phyloP scores from a whole-genome alignment of 2,888 invertebrate genomes.

The Elmis aenea region DNA sequence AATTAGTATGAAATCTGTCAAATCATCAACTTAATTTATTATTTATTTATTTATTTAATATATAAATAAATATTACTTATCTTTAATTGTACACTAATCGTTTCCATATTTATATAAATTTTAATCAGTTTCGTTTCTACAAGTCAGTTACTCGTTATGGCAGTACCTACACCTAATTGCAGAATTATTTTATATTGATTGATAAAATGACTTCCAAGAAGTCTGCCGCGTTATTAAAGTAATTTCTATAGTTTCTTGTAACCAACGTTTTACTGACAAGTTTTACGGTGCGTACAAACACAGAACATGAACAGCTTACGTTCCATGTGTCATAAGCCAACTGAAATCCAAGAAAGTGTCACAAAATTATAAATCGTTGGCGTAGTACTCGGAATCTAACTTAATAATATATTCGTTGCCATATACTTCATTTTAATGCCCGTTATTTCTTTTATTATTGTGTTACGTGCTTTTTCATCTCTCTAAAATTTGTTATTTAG shows the following conservation, averaged over 20 bases:
- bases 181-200: slow-evolving; percentile 12
- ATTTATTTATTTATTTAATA: no score
- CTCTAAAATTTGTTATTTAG: no score
- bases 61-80: no score
- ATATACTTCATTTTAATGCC: neutral
- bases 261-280: slow-evolving; percentile 9
- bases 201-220: slow-evolving; percentile 13
- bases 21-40: no score
- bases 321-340: slow-evolving; percentile 7
- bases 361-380: slow-evolving; percentile 2
- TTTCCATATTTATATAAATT: no score
- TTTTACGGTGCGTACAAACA: slow-evolving; percentile 13
- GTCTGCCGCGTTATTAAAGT: slow-evolving; percentile 3
- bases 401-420: neutral
- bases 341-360: slow-evolving; percentile 10
- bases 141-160: no score
- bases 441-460: neutral
- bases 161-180: no score
- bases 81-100: no score
- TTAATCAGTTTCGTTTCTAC: no score
- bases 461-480: no score
- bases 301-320: slow-evolving; percentile 11
- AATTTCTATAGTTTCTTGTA: slow-evolving; percentile 7
- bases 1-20: no score
- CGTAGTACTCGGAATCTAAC: neutral